These are phyloP conservation scores for Ceyx cyanopectus DNA, from an alignment of 2,113 vertebrate species.

Conservation along the genomic window DNA sequence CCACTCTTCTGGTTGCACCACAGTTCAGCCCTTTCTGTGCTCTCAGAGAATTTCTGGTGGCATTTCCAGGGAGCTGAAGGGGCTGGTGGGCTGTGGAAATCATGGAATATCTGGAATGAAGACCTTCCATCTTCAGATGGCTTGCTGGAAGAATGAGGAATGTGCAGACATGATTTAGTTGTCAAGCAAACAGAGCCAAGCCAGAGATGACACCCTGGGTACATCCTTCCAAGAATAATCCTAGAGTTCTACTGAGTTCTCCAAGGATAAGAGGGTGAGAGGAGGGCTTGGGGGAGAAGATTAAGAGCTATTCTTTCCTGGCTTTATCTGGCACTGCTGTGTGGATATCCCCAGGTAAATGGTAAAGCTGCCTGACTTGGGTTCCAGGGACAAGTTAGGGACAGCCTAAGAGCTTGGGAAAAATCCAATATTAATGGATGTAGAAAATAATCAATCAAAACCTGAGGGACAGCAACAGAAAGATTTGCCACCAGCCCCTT, in stretches of 20 bases:
- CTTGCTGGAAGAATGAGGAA: neutral
- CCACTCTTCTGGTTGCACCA: neutral
- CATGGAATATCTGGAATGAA: neutral
- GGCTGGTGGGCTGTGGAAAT: neutral
- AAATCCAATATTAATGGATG: neutral
- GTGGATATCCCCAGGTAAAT: neutral
- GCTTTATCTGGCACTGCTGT: neutral
- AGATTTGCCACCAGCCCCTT: neutral
- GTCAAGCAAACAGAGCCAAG: neutral
- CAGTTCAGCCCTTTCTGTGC: neutral
- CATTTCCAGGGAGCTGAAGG: neutral
- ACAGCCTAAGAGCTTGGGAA: neutral
- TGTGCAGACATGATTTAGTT: neutral
- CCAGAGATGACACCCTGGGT: neutral
- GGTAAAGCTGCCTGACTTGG: neutral
- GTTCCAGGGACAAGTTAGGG: neutral
- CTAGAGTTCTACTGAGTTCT: neutral
- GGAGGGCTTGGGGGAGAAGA: neutral
- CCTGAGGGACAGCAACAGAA: neutral
- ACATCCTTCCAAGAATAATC: neutral
- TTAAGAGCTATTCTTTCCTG: neutral
- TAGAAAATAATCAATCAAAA: neutral
- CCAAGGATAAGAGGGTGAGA: neutral
- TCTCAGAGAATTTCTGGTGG: neutral
- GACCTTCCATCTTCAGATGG: accelerated